These are phyloP conservation scores for Saimiri boliviensis DNA, from an alignment of 2,113 vertebrate genomes.

Conservation along the genomic window DNA sequence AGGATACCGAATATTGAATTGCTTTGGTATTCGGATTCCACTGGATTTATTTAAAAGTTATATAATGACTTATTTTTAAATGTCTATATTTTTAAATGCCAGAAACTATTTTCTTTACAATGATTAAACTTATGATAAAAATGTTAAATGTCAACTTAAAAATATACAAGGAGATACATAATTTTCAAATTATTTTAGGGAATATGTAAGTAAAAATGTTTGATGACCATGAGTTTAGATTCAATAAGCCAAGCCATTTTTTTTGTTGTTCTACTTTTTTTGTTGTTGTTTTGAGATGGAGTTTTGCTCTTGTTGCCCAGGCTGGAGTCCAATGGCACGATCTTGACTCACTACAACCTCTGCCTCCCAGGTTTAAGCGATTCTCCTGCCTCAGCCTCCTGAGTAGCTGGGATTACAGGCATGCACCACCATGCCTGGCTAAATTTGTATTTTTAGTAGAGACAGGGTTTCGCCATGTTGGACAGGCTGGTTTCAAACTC, in stretches of 20 bases:
- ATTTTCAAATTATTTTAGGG: conserved; percentile 35
- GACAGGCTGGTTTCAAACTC: too few relatives aligned
- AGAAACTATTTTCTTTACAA: not conserved
- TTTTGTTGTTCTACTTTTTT: not conserved
- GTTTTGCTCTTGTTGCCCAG: too few relatives aligned
- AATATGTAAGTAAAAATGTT: not conserved
- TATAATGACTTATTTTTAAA: not conserved
- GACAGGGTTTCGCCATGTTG: too few relatives aligned
- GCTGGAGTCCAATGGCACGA: too few relatives aligned
- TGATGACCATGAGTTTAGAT: not conserved
- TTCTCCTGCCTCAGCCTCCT: too few relatives aligned
- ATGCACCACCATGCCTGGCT: too few relatives aligned
- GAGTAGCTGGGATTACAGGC: too few relatives aligned
- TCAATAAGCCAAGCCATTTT: not conserved
- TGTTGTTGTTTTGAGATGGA: too few relatives aligned
- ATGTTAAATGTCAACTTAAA: conserved; percentile 27
- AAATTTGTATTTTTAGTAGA: too few relatives aligned
- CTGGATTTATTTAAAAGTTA: not conserved
- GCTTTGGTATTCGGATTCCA: not conserved
- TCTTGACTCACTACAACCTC: too few relatives aligned
- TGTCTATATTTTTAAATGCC: not conserved
- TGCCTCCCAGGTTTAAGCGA: too few relatives aligned
- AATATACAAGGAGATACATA: not conserved
- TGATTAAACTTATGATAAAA: conserved; percentile 32
- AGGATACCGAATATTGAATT: not conserved